Evolutionary conservation across 2,113 vertebrate species (phyloP).

Genomic region (Trichomycterus rosablanca): DNA sequence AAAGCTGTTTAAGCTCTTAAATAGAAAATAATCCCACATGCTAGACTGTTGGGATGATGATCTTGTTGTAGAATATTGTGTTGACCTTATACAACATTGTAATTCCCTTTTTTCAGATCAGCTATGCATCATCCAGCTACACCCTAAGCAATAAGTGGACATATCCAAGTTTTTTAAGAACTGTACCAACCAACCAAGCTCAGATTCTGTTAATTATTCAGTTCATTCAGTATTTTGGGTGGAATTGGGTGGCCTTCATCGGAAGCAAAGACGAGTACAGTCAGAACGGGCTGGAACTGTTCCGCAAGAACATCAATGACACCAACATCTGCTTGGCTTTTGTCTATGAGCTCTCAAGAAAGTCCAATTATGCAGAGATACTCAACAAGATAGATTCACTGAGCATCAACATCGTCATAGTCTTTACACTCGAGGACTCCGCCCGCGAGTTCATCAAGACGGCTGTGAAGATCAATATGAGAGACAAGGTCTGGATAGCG

Average conservation of each 20-base stretch:
- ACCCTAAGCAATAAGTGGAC: slow-evolving; percentile 58
- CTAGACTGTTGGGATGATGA: no score
- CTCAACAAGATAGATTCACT: slow-evolving; percentile 52
- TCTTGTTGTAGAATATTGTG: neutral
- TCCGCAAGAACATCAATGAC: slow-evolving; percentile 48
- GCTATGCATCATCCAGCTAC: slow-evolving; percentile 64
- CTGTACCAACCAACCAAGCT: slow-evolving; percentile 65
- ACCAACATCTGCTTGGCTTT: slow-evolving; percentile 66
- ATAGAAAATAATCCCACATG: no score
- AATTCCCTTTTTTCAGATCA: slow-evolving; percentile 62
- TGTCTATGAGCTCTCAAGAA: slow-evolving; percentile 37
- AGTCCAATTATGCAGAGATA: slow-evolving; percentile 33
- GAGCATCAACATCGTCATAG: slow-evolving; percentile 47
- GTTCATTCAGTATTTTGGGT: slow-evolving; percentile 65
- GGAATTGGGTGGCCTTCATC: slow-evolving; percentile 76
- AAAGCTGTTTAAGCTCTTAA: no score
- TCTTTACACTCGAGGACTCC: slow-evolving; percentile 30
- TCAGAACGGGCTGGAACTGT: slow-evolving; percentile 39
- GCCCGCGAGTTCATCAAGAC: slow-evolving; percentile 57
- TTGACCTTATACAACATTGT: neutral
- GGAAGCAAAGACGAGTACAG: slow-evolving; percentile 61
- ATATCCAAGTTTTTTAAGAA: slow-evolving; percentile 76
- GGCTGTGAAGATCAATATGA: slow-evolving; percentile 63
- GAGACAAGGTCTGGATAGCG: slow-evolving; percentile 74
- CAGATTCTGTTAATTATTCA: slow-evolving; percentile 63